Evolutionary conservation across 2,113 vertebrate species (phyloP), one percentile per base, ranked within the genome.

Genomic region (Symphodus melops): DNA sequence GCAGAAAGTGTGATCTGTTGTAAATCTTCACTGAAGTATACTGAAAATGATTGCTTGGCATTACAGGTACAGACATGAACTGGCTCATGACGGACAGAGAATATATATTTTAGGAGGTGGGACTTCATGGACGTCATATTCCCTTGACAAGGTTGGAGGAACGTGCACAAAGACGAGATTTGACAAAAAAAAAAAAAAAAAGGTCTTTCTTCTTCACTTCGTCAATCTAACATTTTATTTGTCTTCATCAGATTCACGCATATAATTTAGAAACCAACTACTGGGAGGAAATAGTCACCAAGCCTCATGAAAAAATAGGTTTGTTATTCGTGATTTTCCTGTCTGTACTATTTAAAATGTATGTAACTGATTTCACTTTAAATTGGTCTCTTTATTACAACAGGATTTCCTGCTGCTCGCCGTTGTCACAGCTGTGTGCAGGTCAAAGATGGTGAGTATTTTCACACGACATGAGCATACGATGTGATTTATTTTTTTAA

Each of bases 361-460:
- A 7, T 7, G 17, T 0, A 0, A 0, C 33, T 41, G 8, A 4
- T 37, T 51, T 0, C 78, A 4, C 39, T 69, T 1, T 41, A 42
- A 42, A 1, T 62, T 77, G 62, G 10, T 42, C 21, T 19, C 53
- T 25, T 25, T 5, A 20, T 67, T 5, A n/a, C 46, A 28, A 8
- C 86, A 99, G 98, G 97, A 54, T 99, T 96, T 88, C 98, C 98
- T 79, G 95, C 96, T 69, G 96, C 98, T 56, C 94, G 97, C 65
- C 95, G 97, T 67, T 99, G 98, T 93, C 98, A 99, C 82, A 99
- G 98, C 81, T 98, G 97, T 77, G 98, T 99, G 72, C 98, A 99
- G 91, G 96, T 99, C 69, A 97, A 96, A 93, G 94, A 95, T 33
- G 96, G 98, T 99, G 92, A 95, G n/a, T 13, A 3, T 55, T 74